phyloP scores from a whole-genome alignment of 2,888 invertebrate genomes.

The Temnothorax ravouxi region DNA sequence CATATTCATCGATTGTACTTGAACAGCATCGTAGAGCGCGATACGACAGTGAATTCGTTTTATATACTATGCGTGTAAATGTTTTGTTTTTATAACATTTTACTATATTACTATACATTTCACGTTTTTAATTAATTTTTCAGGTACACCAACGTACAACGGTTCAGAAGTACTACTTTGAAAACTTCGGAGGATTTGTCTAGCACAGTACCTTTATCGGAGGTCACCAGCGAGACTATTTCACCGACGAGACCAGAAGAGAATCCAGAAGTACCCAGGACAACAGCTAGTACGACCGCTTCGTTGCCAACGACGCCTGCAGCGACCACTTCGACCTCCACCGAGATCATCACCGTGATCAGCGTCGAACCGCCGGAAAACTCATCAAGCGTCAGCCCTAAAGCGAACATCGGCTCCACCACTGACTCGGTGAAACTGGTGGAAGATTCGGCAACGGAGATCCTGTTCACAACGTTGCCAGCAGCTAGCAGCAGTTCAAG shows the following conservation, averaged over 20 bases:
- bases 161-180: constrained; percentile 83
- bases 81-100: neutral
- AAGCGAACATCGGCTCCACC: neutral
- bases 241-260: neutral
- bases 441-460: constrained; percentile 82
- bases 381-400: constrained; percentile 17
- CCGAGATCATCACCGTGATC: constrained; percentile 32
- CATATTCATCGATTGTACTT: neutral
- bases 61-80: neutral
- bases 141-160: constrained; percentile 86
- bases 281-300: neutral
- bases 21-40: neutral
- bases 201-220: neutral
- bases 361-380: constrained; percentile 39
- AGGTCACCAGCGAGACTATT: constrained; percentile 42
- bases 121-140: neutral
- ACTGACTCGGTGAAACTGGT: constrained; percentile 76
- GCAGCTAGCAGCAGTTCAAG: constrained; percentile 53
- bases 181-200: constrained; percentile 50
- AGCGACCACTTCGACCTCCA: constrained; percentile 36
- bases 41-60: neutral
- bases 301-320: neutral
- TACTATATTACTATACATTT: neutral
- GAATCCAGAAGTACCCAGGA: neutral
- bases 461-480: constrained; percentile 78